Conservation (phyloP, 2,113 vertebrate species). For the Lagopus muta region DNA sequence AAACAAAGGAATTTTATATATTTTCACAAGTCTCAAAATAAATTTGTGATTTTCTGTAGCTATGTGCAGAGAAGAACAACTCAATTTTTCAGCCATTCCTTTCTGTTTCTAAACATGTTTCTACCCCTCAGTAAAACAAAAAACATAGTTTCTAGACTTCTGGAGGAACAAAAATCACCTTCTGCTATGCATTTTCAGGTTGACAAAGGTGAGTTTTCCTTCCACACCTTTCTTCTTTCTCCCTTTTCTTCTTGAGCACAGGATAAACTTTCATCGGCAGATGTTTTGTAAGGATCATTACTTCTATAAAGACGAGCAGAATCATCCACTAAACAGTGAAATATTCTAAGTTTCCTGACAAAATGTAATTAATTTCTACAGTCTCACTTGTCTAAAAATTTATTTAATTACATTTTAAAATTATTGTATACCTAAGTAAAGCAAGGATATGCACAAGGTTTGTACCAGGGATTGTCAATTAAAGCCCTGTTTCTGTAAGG, state of each 20-base stretch:
- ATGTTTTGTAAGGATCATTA: constrained; percentile 43
- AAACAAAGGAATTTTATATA: neutral
- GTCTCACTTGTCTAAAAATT: neutral
- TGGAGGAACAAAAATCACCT: neutral
- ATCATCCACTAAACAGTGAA: neutral
- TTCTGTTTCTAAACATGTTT: neutral
- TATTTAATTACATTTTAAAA: neutral
- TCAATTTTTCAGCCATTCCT: neutral
- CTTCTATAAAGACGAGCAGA: neutral
- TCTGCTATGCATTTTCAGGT: neutral
- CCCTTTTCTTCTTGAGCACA: neutral
- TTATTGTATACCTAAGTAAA: neutral
- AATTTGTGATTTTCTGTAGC: neutral
- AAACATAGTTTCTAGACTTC: neutral
- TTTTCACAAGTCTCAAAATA: neutral
- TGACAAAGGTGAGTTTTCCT: neutral
- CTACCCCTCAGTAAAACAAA: neutral
- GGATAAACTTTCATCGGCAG: neutral
- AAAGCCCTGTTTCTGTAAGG: neutral
- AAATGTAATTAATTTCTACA: neutral
- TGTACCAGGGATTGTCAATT: neutral
- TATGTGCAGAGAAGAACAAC: neutral
- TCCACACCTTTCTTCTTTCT: neutral
- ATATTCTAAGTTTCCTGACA: neutral
- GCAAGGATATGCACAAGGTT: neutral